Base-by-base conservation (phyloP, 2,888 invertebrate genomes). In the Ceriagrion tenellum region DNA sequence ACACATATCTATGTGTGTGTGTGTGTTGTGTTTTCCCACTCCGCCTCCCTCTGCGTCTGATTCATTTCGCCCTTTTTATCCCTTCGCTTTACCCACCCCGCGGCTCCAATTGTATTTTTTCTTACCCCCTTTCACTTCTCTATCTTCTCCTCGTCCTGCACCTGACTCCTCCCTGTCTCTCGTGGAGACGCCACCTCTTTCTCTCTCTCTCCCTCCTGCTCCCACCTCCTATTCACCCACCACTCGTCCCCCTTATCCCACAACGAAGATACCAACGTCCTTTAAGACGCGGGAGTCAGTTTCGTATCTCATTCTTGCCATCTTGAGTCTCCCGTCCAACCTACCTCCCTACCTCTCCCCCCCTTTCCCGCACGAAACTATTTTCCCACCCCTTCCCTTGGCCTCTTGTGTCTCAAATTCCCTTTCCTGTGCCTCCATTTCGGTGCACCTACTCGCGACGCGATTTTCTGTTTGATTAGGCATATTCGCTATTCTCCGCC, bases 401-500 rank as follows among this genome's bases (percentile, higher is more conserved):
- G 13, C n/a, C 69, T 35, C 35, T 13, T 81, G 35, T 81, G 8
- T 35, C 81, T 81, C n/a, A 13, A 12, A 81, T 23, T 81, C 74
- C 74, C 12, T 59, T 30, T 3, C 35, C 18, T 35, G 81, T 26
- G 55, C 47, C 20, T n/a, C 89, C 55, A 26, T 12, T 23, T 16
- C 0, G 26, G 23, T 88, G 47, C 47, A 47, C 47, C 47, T 88
- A 88, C 35, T 89, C 55, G 55, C 26, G 47, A 59, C 20, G 55
- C 55, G 89, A 55, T 89, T 89, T 89, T 89, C 10, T n/a, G 89
- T n/a, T 47, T 89, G 55, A 89, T 89, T 89, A 89, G 55, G 13
- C 89, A 13, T n/a, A 8, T 55, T 55, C 47, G 3, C 20, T 20
- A 40, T 40, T 26, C 0, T 81, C 81, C 35, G 30, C 0, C n/a